Evolutionary conservation across 1,140 invertebrate genomes (phyloP), one percentile per base, ranked within the genome.

Genomic region (Philopotamus ludificatus): DNA sequence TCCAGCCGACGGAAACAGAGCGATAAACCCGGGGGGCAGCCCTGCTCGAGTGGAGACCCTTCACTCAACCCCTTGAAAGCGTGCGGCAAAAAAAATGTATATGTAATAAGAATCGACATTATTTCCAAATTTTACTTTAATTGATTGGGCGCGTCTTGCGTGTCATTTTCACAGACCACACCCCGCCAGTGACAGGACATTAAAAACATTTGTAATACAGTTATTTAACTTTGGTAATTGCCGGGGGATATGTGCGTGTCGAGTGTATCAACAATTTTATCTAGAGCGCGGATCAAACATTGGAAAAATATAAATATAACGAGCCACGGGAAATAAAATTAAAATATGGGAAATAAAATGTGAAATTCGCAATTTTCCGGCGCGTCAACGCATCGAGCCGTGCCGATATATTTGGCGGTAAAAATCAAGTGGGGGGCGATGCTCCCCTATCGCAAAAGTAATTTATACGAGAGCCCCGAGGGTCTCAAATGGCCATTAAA

Each of bases 401-500:
- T 39, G 9, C 9, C 3, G 3, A 44, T 44, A 9, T 9, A 44
- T 44, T n/a, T n/a, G 21, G 4, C 18, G 16, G 18, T 39, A 57
- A 57, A 57, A 57, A 41, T 57, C 54, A 57, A 57, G 54, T 57
- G 39, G 54, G 34, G 28, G 28, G 4, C 28, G 4, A 34, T 26
- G 23, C 54, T 25, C 15, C 51, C 51, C 51, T 54, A 42, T 39
- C 54, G 54, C 54, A 57, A 57, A 28, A 57, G 54, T 57, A 57
- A 57, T 57, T 57, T 57, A 57, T 57, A 57, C 20, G 39, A 42
- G 54, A 23, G 18, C 54, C 54, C 34, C 34, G 34, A 7, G 54
- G 54, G 39, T 39, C 54, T 42, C 54, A 57, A 57, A 54, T 57
- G 28, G 54, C 54, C 54, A 57, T 57, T 57, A 57, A 57, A 57